Conservation (phyloP, 2,113 vertebrate genomes). For the Apodemus speciosus region DNA sequence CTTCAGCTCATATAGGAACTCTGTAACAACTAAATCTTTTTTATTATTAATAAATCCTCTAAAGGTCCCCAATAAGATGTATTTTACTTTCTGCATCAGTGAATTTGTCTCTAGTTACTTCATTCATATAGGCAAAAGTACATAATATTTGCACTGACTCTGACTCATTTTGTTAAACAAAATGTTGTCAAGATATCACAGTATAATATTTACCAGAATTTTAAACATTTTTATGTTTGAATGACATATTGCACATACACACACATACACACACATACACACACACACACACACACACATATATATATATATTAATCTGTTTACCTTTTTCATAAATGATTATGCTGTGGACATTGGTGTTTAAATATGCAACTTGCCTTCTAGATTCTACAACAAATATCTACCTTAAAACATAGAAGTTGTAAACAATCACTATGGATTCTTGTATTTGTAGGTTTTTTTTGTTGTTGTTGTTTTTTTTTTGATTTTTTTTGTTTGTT, state of each 20-base stretch:
- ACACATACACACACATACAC: no score
- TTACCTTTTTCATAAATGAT: not conserved
- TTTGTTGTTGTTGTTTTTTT: no score
- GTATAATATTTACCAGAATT: not conserved
- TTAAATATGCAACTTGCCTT: slow-evolving; percentile 9
- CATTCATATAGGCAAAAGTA: not conserved
- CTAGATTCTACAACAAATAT: not conserved
- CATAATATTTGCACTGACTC: not conserved
- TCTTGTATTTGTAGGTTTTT: not conserved
- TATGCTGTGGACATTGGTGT: not conserved
- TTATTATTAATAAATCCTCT: not conserved
- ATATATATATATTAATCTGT: not conserved
- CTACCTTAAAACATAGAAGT: not conserved
- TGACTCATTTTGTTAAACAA: not conserved
- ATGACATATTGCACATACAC: not conserved
- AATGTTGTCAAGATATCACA: slow-evolving; percentile 1
- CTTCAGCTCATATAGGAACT: not conserved
- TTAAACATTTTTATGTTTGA: not conserved
- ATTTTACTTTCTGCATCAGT: not conserved
- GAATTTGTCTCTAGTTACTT: not conserved
- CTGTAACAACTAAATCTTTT: not conserved
- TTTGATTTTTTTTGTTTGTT: no score
- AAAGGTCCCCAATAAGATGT: not conserved
- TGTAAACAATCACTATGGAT: not conserved
- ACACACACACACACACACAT: no score